Evolutionary conservation across 92 coral and sea anemone genomes (phyloP).

Genomic region (Porites evermanni): DNA sequence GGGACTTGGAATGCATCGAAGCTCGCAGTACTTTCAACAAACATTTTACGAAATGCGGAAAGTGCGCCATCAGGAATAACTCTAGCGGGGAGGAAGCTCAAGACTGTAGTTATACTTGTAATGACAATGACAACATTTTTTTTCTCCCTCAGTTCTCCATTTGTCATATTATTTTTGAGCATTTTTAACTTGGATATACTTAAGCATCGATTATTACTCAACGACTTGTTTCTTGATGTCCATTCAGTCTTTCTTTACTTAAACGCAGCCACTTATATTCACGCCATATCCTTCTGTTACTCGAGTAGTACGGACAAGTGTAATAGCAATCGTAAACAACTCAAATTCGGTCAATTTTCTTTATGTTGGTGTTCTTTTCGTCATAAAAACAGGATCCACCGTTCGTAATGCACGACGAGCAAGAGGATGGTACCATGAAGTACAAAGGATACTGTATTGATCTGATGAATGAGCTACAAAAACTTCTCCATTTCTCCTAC

Average conservation of each 20-base stretch:
- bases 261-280: too few relatives aligned
- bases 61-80: constrained; percentile 30
- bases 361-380: too few relatives aligned
- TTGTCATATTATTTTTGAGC: too few relatives aligned
- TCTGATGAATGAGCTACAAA: constrained; percentile 66
- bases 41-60: constrained; percentile 53
- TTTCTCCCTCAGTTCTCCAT: background rate
- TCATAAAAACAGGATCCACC: constrained; percentile 52
- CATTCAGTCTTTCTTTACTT: too few relatives aligned
- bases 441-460: constrained; percentile 88
- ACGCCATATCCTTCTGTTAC: too few relatives aligned
- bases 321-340: too few relatives aligned
- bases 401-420: constrained; percentile 41
- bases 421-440: constrained; percentile 48
- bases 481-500: constrained; percentile 68
- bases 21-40: constrained; percentile 32
- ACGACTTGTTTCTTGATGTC: too few relatives aligned
- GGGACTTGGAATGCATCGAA: constrained; percentile 79
- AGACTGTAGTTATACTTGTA: constrained; percentile 66
- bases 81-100: constrained; percentile 66
- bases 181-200: too few relatives aligned
- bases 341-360: too few relatives aligned
- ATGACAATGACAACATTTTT: background rate
- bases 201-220: too few relatives aligned
- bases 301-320: too few relatives aligned